Percentiles rank a stretch among this genome's conserved stretches.
phyloP scores from a whole-genome alignment of 2,888 invertebrate genomes.

The Pocota personata region DNA sequence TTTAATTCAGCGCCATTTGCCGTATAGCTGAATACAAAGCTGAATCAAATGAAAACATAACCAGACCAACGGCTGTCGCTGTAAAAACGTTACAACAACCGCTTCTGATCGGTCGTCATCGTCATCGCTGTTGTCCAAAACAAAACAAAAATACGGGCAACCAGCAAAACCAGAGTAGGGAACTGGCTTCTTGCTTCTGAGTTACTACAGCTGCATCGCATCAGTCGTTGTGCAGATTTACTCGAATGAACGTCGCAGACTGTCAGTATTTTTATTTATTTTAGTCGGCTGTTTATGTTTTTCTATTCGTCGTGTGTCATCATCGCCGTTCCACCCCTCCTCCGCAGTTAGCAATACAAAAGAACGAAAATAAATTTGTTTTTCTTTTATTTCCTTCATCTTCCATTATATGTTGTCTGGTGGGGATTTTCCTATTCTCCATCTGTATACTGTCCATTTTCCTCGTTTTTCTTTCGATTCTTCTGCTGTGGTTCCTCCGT shows the following conservation, averaged over 20 bases:
- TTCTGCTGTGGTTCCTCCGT: neutral
- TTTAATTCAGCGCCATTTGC: slow-evolving; percentile 3
- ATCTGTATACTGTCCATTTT: slow-evolving; percentile 19
- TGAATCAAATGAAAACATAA: slow-evolving; percentile 12
- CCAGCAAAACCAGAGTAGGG: neutral
- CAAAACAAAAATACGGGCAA: neutral
- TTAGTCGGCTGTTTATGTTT: neutral
- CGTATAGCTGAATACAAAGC: slow-evolving; percentile 12
- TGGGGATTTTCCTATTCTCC: slow-evolving; percentile 9
- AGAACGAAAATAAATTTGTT: slow-evolving; percentile 1
- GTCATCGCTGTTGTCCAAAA: slow-evolving; percentile 25
- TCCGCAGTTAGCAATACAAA: neutral
- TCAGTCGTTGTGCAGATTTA: slow-evolving; percentile 53
- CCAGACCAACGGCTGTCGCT: neutral
- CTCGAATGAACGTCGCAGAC: slow-evolving; percentile 32
- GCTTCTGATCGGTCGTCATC: neutral
- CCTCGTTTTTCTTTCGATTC: slow-evolving; percentile 21
- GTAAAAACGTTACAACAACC: slow-evolving; percentile 1
- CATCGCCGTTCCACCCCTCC: neutral
- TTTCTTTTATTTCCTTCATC: neutral
- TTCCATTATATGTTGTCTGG: neutral
- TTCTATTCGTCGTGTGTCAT: neutral
- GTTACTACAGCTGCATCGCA: slow-evolving; percentile 1
- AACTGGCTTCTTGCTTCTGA: neutral
- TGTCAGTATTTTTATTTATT: neutral